A percentile compares a stretch with the other conserved stretches of the same genome.
Conservation (phyloP, 2,797 vertebrate species). For the Brotula barbata region DNA sequence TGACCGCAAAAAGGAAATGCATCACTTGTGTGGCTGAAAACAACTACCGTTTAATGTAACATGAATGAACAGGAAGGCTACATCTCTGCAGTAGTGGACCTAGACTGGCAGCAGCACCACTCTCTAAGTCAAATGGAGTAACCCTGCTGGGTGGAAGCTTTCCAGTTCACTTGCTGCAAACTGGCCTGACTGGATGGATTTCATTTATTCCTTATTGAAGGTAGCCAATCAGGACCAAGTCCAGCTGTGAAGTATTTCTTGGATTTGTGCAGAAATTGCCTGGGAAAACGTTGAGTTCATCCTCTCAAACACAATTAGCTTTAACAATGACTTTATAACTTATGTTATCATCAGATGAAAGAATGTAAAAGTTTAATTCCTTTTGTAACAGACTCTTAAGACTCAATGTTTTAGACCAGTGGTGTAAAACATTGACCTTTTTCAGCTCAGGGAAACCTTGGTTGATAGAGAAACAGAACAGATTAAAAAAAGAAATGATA, state of each 20-base stretch:
- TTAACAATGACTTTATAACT: slow-evolving; percentile 33
- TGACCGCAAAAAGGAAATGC: too few species aligned
- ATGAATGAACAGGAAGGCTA: slow-evolving; percentile 1
- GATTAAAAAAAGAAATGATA: too few species aligned
- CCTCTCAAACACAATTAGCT: slow-evolving; percentile 53
- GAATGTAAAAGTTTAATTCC: too few species aligned
- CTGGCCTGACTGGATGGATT: slow-evolving; percentile 53
- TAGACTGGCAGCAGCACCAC: slow-evolving; percentile 24
- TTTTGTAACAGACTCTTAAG: too few species aligned
- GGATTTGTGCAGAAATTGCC: slow-evolving; percentile 38
- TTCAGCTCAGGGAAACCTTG: too few species aligned
- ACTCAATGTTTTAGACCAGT: too few species aligned
- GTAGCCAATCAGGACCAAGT: slow-evolving; percentile 59
- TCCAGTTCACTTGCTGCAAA: slow-evolving; percentile 50
- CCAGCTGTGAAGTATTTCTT: slow-evolving; percentile 57
- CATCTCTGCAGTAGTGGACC: slow-evolving; percentile 11
- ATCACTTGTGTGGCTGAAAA: too few species aligned
- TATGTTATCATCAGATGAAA: not conserved
- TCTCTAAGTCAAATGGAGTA: slow-evolving; percentile 34
- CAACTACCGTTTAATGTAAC: not conserved
- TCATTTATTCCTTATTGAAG: slow-evolving; percentile 39
- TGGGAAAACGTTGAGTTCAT: slow-evolving; percentile 44
- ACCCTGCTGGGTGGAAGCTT: slow-evolving; percentile 39
- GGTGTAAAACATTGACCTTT: too few species aligned
- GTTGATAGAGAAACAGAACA: too few species aligned